Evolutionary conservation across 30 jellyfish, hydroid and myxozoan species (phyloP).

Genomic region (Morbakka virulenta): DNA sequence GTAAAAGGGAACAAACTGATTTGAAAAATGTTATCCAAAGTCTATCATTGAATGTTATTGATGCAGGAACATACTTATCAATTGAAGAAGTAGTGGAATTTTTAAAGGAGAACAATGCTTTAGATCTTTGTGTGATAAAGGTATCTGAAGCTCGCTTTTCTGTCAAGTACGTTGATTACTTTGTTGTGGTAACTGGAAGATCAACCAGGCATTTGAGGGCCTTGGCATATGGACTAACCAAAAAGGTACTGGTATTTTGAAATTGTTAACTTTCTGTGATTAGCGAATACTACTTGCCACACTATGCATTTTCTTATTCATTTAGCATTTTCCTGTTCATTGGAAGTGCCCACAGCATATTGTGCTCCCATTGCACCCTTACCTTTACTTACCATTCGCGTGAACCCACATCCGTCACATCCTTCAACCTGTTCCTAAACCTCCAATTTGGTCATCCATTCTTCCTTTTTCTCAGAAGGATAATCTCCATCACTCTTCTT

Average conservation of each 20-base stretch:
- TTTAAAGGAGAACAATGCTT: constrained; percentile 33
- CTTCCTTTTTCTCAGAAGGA: too few relatives aligned
- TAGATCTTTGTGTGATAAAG: constrained; percentile 71
- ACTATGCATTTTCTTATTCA: background rate
- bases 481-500: too few relatives aligned
- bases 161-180: constrained; percentile 61
- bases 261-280: background rate
- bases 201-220: constrained; percentile 64
- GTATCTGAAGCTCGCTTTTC: constrained; percentile 7
- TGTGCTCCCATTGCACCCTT: too few relatives aligned
- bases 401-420: too few relatives aligned
- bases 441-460: too few relatives aligned
- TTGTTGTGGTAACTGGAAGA: constrained; percentile 68
- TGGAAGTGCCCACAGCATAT: too few relatives aligned
- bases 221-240: constrained; percentile 52
- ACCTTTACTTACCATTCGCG: too few relatives aligned
- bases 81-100: constrained; percentile 44
- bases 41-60: too few relatives aligned
- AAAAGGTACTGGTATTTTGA: constrained; percentile 37
- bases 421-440: too few relatives aligned
- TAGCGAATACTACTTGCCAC: background rate
- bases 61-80: constrained; percentile 14
- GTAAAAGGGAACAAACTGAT: too few relatives aligned
- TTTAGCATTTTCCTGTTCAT: too few relatives aligned
- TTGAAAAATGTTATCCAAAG: too few relatives aligned